Conservation (phyloP, 2,888 invertebrate genomes). For the Lagria hirta region DNA sequence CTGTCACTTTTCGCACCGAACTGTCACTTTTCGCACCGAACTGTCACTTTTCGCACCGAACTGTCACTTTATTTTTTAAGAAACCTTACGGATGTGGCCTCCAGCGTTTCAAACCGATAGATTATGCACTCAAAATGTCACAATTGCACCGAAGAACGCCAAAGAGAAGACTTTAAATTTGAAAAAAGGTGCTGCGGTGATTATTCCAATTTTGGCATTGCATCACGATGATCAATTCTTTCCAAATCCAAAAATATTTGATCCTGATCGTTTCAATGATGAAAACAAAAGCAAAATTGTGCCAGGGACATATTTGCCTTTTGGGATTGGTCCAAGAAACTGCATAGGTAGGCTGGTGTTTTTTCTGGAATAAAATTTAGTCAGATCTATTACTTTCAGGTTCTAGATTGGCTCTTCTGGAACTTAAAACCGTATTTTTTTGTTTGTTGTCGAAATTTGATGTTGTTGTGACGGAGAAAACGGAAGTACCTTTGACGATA, state of each 20-base stretch:
- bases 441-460: conserved; percentile 6
- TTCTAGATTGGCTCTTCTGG: conserved; percentile 9
- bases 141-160: conserved; percentile 47
- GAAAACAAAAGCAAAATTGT: conserved; percentile 54
- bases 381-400: conserved; percentile 1
- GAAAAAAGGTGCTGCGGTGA: conserved; percentile 40
- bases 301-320: conserved; percentile 57
- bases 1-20: no score
- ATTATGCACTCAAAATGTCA: conserved; percentile 46
- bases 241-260: conserved; percentile 60
- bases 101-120: conserved; percentile 49
- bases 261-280: conserved; percentile 62
- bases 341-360: conserved; percentile 62
- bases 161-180: conserved; percentile 40
- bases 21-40: no score
- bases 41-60: conserved; percentile 34
- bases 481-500: background rate
- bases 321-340: conserved; percentile 56
- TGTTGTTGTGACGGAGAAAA: background rate
- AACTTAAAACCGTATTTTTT: conserved; percentile 2
- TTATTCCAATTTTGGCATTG: conserved; percentile 37
- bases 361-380: no score
- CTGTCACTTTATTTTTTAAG: conserved; percentile 31
- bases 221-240: conserved; percentile 55
- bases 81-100: conserved; percentile 52